Percentiles rank a stretch among this genome's conserved stretches.
Conservation (phyloP, 2,888 invertebrate genomes). For the Zonitis immaculata region DNA sequence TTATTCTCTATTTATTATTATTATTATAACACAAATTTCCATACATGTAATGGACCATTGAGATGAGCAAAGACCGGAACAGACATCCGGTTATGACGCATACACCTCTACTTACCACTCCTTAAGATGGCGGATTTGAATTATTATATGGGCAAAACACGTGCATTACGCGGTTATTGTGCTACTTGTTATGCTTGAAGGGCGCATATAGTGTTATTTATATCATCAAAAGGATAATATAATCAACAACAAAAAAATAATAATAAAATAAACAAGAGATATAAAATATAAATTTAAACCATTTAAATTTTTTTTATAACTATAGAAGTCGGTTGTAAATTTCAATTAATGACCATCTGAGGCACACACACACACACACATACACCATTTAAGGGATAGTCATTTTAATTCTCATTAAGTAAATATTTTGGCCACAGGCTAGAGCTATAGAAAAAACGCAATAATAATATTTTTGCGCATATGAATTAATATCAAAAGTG, state of each 20-base stretch:
- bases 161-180: constrained; percentile 32
- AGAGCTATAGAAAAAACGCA: too few species aligned
- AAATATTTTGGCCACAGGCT: too few species aligned
- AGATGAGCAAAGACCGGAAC: constrained; percentile 44
- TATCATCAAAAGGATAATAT: constrained; percentile 12
- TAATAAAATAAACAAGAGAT: background rate
- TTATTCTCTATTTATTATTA: background rate
- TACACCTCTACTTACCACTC: constrained; percentile 33
- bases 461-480: constrained; percentile 17
- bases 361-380: too few species aligned
- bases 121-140: constrained; percentile 35
- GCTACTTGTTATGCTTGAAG: constrained; percentile 33
- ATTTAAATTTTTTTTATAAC: background rate
- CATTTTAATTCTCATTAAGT: background rate
- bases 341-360: constrained; percentile 2
- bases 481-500: constrained; percentile 29
- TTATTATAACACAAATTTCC: background rate
- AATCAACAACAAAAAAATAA: background rate
- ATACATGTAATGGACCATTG: constrained; percentile 38
- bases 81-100: constrained; percentile 45
- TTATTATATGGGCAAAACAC: constrained; percentile 30
- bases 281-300: background rate
- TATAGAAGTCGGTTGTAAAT: constrained; percentile 2
- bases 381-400: constrained; percentile 1
- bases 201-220: constrained; percentile 25